Conservation (phyloP, 2,113 vertebrate genomes). For the Sylvilagus bachmani region DNA sequence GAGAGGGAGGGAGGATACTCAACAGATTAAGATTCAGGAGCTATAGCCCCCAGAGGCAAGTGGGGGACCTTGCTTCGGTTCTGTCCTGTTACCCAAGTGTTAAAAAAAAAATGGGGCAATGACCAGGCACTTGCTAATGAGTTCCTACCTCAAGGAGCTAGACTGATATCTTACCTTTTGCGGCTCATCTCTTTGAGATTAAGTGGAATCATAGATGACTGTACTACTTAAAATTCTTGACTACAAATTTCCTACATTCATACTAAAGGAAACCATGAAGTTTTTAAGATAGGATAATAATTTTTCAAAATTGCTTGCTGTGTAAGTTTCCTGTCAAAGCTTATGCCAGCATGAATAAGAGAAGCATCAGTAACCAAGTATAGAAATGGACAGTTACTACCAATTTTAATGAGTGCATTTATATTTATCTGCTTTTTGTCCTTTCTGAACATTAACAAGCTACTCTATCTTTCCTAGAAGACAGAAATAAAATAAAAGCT, state of each 20-base stretch:
- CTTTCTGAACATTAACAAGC: neutral
- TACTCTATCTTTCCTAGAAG: conserved; percentile 29
- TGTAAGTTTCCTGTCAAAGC: neutral
- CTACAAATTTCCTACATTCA: neutral
- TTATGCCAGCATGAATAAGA: neutral
- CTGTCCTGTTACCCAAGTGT: neutral
- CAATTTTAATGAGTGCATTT: neutral
- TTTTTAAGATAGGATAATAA: conserved; percentile 30
- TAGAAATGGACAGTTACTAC: neutral
- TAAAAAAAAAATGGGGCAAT: neutral
- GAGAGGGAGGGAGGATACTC: neutral
- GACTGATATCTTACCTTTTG: neutral
- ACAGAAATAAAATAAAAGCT: neutral
- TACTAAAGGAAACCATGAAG: neutral
- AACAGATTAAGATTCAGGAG: neutral
- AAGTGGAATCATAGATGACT: neutral
- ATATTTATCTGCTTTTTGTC: neutral
- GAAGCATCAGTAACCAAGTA: neutral
- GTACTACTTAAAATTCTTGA: neutral
- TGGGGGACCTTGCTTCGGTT: neutral
- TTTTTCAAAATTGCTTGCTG: conserved; percentile 28
- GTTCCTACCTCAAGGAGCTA: neutral
- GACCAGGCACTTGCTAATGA: neutral
- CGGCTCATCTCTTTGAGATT: neutral
- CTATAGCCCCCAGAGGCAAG: neutral